These are phyloP conservation scores for Ictalurus punctatus DNA, from an alignment of 2,113 vertebrate genomes.

Conservation along the genomic window DNA sequence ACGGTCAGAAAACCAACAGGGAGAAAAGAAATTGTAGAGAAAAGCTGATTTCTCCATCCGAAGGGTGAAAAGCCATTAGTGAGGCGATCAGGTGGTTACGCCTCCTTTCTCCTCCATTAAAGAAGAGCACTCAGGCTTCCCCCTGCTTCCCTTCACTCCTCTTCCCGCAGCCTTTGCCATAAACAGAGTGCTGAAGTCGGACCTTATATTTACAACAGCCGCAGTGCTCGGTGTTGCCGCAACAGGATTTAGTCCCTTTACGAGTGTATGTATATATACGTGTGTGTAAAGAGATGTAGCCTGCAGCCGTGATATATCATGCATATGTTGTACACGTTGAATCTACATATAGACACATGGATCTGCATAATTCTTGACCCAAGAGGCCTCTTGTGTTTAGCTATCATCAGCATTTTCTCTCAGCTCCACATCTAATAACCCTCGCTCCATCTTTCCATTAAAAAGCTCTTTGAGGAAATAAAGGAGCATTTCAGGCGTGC, in stretches of 20 bases:
- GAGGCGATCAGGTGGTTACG: constrained; percentile 49
- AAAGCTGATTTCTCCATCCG: constrained; percentile 64
- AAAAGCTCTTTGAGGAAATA: constrained; percentile 54
- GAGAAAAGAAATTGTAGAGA: constrained; percentile 50
- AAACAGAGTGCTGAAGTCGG: constrained; percentile 27
- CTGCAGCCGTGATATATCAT: not conserved
- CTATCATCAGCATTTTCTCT: constrained; percentile 42
- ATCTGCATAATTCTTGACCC: not conserved
- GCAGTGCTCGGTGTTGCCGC: constrained; percentile 61
- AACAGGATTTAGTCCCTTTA: constrained; percentile 41
- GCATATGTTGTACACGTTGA: not conserved
- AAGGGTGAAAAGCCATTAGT: constrained; percentile 63
- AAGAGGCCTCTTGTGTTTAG: constrained; percentile 23
- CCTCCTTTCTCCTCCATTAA: constrained; percentile 49
- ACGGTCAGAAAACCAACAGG: constrained; percentile 43
- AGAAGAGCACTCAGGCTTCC: constrained; percentile 51
- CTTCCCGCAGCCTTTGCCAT: constrained; percentile 19
- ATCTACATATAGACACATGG: not conserved
- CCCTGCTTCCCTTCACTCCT: constrained; percentile 27
- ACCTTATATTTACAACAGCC: constrained; percentile 64
- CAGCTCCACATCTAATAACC: constrained; percentile 44
- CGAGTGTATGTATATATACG: not conserved
- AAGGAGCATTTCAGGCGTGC: constrained; percentile 39
- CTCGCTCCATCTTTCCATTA: constrained; percentile 42
- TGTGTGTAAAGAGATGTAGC: not conserved